Conservation (phyloP, 2,888 invertebrate species). For the Trachelus stipa region DNA sequence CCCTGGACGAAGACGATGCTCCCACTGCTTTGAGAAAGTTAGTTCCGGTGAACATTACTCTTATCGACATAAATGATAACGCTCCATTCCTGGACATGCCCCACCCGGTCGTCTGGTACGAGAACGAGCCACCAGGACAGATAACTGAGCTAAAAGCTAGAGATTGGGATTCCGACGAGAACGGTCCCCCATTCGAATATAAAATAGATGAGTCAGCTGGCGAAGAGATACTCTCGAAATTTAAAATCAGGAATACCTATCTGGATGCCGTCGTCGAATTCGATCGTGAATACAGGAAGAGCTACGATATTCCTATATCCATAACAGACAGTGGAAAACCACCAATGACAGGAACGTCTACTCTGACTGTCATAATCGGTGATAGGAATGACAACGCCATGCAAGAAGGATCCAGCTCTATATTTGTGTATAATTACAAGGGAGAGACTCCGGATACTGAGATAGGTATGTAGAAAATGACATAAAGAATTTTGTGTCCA, state of each 20-base stretch:
- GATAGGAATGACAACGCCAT: slow-evolving; percentile 95
- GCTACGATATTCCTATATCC: slow-evolving; percentile 87
- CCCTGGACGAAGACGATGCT: slow-evolving; percentile 79
- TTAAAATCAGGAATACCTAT: slow-evolving; percentile 76
- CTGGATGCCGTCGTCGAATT: slow-evolving; percentile 81
- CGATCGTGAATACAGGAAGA: slow-evolving; percentile 89
- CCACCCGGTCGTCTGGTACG: slow-evolving; percentile 86
- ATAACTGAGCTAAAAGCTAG: slow-evolving; percentile 78
- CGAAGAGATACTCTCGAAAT: slow-evolving; percentile 77
- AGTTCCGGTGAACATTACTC: slow-evolving; percentile 74
- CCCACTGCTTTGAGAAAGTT: slow-evolving; percentile 73
- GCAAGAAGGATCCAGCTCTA: slow-evolving; percentile 86
- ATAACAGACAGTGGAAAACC: slow-evolving; percentile 89
- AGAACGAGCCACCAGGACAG: slow-evolving; percentile 79
- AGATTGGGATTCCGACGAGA: slow-evolving; percentile 84
- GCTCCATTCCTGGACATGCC: slow-evolving; percentile 87
- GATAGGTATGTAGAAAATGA: slow-evolving; percentile 70
- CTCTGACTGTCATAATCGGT: slow-evolving; percentile 89
- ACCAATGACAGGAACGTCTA: slow-evolving; percentile 81
- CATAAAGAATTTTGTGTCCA: not conserved
- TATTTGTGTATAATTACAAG: slow-evolving; percentile 95
- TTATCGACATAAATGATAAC: slow-evolving; percentile 92
- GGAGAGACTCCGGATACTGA: slow-evolving; percentile 83
- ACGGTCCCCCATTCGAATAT: slow-evolving; percentile 89
- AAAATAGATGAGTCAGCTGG: slow-evolving; percentile 74